Percentiles rank a stretch among this genome's conserved stretches.
Evolutionary conservation across 2,797 vertebrate genomes (phyloP).

Genomic region (Harpagifer antarcticus): DNA sequence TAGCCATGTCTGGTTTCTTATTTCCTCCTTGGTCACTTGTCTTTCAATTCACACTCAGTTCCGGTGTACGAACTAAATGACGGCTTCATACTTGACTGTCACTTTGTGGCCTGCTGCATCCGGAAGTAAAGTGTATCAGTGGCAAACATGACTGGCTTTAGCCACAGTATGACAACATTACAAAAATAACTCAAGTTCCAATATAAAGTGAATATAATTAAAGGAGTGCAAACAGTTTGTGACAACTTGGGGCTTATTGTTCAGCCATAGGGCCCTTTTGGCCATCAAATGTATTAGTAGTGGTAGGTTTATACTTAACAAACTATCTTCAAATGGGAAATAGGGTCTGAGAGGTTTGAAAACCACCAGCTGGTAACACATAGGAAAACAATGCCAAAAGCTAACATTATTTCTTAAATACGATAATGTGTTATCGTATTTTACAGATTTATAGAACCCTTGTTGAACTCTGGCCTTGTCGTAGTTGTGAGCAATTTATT

Average conservation of each 20-base stretch:
- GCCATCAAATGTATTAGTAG: background rate
- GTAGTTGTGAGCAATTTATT: background rate
- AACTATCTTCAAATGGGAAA: background rate
- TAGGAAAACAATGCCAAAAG: background rate
- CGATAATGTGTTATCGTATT: background rate
- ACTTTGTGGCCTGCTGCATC: constrained; percentile 28
- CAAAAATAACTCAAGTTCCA: background rate
- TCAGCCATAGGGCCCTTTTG: background rate
- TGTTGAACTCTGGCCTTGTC: background rate
- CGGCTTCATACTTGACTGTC: constrained; percentile 29
- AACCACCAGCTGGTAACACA: background rate
- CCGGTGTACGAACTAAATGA: constrained; percentile 12
- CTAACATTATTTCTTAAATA: background rate
- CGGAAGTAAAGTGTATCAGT: constrained; percentile 21
- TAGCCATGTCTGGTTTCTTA: constrained; percentile 28
- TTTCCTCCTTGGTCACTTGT: constrained; percentile 40
- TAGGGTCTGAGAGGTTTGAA: background rate
- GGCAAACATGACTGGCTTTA: constrained; percentile 15
- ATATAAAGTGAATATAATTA: background rate
- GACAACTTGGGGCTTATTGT: background rate
- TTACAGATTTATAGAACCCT: background rate
- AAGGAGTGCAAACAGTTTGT: background rate
- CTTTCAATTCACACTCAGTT: constrained; percentile 37
- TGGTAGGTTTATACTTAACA: background rate
- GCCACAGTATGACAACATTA: background rate